phyloP scores from a whole-genome alignment of 2,113 vertebrate genomes.

The Anoplopoma fimbria region DNA sequence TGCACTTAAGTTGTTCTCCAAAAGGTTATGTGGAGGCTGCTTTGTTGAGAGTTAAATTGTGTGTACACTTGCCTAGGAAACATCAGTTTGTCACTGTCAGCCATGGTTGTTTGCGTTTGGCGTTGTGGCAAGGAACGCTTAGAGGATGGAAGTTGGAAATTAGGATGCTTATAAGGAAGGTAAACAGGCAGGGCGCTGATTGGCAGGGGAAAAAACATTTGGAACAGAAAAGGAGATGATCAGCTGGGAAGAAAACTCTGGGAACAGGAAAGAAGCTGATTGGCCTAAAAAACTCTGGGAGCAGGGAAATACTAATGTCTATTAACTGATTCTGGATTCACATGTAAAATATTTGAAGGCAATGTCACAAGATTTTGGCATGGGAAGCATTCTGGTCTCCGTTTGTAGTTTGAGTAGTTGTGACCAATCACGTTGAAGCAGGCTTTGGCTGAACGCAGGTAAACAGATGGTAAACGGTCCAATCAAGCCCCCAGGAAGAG shows the following conservation, averaged over 20 bases:
- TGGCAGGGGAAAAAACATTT: not conserved
- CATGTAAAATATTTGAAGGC: not conserved
- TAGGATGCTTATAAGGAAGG: not conserved
- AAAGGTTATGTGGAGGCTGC: not conserved
- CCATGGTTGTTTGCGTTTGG: no score
- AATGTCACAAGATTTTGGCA: not conserved
- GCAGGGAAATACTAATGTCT: not conserved
- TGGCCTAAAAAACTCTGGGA: not conserved
- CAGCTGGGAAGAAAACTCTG: no score
- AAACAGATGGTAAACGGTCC: not conserved
- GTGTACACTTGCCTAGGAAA: no score
- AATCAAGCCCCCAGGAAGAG: not conserved
- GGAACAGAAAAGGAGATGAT: not conserved
- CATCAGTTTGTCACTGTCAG: no score
- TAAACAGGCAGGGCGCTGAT: not conserved
- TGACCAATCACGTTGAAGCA: not conserved
- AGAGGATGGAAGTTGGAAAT: not conserved
- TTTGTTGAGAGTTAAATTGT: not conserved
- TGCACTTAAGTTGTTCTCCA: not conserved
- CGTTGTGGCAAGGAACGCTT: not conserved
- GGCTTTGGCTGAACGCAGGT: not conserved
- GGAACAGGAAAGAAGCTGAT: not conserved
- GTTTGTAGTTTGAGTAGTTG: not conserved
- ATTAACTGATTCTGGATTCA: not conserved
- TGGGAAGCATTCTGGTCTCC: not conserved